Percentiles rank a stretch among this genome's conserved stretches.
Evolutionary conservation across 1,140 invertebrate species (phyloP).

Genomic region (Drosophila asahinai): DNA sequence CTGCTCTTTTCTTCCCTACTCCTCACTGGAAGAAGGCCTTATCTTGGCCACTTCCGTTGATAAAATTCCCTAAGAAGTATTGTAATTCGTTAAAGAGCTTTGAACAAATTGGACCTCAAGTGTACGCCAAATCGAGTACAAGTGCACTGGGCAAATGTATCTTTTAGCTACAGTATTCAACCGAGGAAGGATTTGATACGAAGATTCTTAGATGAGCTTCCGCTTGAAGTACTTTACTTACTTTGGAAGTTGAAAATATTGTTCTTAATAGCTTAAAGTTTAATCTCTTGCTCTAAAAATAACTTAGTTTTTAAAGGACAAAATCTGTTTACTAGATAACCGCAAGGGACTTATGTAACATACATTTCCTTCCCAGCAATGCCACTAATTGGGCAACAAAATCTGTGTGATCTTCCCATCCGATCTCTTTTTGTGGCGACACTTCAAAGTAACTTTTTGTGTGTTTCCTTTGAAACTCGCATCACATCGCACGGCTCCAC

Average conservation of each 20-base stretch:
- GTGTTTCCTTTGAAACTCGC: conserved; percentile 36
- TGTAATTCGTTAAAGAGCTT: conserved; percentile 14
- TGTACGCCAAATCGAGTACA: not conserved
- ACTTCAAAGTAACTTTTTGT: conserved; percentile 50
- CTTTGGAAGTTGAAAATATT: too few species aligned
- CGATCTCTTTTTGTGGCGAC: conserved; percentile 39
- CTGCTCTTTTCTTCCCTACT: conserved; percentile 21
- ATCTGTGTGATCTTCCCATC: conserved; percentile 37
- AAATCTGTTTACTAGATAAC: not conserved
- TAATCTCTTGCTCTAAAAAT: too few species aligned
- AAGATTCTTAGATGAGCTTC: too few species aligned
- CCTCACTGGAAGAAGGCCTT: conserved; percentile 10
- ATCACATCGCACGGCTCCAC: conserved; percentile 12
- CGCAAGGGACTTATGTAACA: not conserved
- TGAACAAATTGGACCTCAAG: not conserved
- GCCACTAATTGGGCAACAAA: conserved; percentile 17
- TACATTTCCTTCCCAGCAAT: not conserved
- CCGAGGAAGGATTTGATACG: not conserved
- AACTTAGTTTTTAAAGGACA: not conserved
- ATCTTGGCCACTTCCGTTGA: conserved; percentile 50
- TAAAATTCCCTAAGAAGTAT: conserved; percentile 24
- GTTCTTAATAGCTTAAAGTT: too few species aligned
- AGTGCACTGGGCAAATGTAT: conserved; percentile 4
- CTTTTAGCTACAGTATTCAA: not conserved
- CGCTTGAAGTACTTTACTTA: too few species aligned